These are phyloP conservation scores for Phaenicophaeus curvirostris DNA, from an alignment of 2,797 vertebrate genomes.

Conservation along the genomic window DNA sequence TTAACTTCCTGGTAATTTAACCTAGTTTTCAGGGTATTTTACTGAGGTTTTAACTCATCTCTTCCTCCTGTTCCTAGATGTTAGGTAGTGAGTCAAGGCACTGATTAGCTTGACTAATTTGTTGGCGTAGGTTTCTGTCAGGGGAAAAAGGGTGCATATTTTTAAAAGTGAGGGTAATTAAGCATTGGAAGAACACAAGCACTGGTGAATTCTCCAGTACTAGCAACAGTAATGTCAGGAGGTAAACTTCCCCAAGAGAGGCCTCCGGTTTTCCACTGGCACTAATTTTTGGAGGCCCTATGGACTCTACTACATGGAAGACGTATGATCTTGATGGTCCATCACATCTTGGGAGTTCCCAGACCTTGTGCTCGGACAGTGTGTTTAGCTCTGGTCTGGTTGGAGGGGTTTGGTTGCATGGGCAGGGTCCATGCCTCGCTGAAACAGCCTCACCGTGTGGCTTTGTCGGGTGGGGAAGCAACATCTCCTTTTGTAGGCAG, in stretches of 20 bases:
- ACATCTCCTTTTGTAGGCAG: neutral
- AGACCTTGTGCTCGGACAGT: neutral
- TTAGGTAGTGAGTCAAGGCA: neutral
- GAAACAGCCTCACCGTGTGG: neutral
- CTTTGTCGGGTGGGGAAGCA: neutral
- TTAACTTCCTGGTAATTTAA: conserved; percentile 29
- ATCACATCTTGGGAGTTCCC: neutral
- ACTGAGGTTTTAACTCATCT: neutral
- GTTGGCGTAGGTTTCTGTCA: conserved; percentile 7
- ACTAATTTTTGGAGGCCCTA: neutral
- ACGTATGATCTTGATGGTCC: neutral
- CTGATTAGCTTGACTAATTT: conserved; percentile 53
- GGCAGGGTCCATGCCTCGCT: neutral
- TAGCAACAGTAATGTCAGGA: neutral
- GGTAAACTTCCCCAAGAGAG: neutral
- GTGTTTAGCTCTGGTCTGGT: neutral
- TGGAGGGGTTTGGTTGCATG: neutral
- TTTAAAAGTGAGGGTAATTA: conserved; percentile 14
- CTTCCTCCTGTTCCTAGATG: neutral
- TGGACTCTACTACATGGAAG: accelerated
- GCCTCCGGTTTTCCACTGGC: neutral
- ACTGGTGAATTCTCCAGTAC: neutral
- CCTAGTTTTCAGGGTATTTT: conserved; percentile 40
- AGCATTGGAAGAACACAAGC: neutral
- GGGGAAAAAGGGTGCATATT: neutral